phyloP scores from a whole-genome alignment of 2,888 invertebrate species.

The Octodonta nipae region DNA sequence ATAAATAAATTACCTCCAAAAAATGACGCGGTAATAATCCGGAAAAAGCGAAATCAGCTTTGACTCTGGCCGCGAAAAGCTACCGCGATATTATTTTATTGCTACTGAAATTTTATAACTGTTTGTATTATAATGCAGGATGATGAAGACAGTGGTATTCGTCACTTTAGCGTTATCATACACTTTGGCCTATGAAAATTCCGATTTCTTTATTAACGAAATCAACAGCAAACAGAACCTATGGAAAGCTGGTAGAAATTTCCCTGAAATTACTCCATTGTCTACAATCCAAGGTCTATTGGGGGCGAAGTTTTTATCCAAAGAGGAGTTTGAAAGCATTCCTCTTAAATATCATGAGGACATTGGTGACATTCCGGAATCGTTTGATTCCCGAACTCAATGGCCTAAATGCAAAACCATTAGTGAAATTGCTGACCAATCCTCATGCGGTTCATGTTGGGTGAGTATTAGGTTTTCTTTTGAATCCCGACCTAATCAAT shows the following conservation, averaged over 20 bases:
- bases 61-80: no score
- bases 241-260: slow-evolving; percentile 71
- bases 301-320: background rate
- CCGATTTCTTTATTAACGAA: background rate
- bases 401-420: slow-evolving; percentile 77
- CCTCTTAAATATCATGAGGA: slow-evolving; percentile 33
- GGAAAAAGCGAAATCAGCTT: no score
- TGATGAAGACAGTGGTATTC: no score
- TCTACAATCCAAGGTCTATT: background rate
- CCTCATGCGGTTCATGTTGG: slow-evolving; percentile 80
- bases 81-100: no score
- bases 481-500: no score
- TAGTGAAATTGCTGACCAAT: slow-evolving; percentile 62
- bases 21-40: no score
- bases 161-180: no score
- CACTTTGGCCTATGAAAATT: no score
- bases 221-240: slow-evolving; percentile 53
- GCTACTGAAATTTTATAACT: no score
- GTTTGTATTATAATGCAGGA: no score
- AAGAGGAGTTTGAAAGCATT: slow-evolving; percentile 10
- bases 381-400: slow-evolving; percentile 60
- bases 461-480: no score
- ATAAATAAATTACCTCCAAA: no score
- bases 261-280: slow-evolving; percentile 31
- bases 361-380: slow-evolving; percentile 49